Evolutionary conservation across 2,113 vertebrate genomes (phyloP).

Genomic region (Dicrurus megarhynchus): DNA sequence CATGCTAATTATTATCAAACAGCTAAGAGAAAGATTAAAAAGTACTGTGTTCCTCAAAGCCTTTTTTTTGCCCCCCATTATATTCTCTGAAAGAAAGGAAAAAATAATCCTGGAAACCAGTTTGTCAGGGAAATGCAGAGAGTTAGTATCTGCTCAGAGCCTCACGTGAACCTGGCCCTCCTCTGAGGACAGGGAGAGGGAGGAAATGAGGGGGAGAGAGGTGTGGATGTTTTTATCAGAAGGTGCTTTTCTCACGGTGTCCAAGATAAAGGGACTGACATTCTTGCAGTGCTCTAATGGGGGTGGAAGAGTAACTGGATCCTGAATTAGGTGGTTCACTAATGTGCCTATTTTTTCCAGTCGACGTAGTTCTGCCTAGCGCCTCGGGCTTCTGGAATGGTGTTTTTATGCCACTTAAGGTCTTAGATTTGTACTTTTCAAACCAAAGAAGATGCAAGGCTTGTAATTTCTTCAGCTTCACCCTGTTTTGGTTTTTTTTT

Average conservation of each 20-base stretch:
- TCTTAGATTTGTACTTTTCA: slow-evolving; percentile 4
- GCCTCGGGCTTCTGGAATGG: background rate
- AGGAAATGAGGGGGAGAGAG: background rate
- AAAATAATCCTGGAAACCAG: background rate
- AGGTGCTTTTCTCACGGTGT: slow-evolving; percentile 25
- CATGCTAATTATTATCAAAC: background rate
- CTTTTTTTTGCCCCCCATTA: accelerated
- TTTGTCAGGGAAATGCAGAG: background rate
- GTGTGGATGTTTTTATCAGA: background rate
- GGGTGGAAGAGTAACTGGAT: slow-evolving; percentile 7
- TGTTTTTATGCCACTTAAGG: slow-evolving; percentile 18
- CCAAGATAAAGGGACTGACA: slow-evolving; percentile 7
- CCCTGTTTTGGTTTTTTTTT: background rate
- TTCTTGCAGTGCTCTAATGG: background rate
- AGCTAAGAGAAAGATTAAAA: background rate
- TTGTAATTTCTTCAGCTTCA: background rate
- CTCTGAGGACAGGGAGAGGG: background rate
- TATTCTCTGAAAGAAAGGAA: background rate
- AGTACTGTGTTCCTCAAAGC: background rate
- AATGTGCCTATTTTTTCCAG: slow-evolving; percentile 21
- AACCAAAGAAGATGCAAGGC: background rate
- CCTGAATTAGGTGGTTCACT: background rate
- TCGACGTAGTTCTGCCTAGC: background rate
- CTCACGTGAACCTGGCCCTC: background rate
- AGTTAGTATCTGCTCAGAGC: background rate